phyloP scores from a whole-genome alignment of 2,888 invertebrate genomes.

The Drosophila nr. perissopoda region DNA sequence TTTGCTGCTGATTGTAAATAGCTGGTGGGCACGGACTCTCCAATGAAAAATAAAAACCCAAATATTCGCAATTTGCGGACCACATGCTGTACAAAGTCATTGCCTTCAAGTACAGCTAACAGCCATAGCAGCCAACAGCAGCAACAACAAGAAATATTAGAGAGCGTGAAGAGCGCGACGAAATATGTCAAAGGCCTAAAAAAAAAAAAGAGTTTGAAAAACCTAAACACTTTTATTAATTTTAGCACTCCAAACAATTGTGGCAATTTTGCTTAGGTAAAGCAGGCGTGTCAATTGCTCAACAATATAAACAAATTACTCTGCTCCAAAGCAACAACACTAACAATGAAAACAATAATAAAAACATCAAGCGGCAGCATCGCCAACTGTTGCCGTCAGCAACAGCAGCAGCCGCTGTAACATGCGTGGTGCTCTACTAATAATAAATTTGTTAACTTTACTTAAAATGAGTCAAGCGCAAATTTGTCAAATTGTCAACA shows the following conservation, averaged over 20 bases:
- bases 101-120: conserved; percentile 50
- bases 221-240: conserved; percentile 68
- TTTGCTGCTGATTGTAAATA: conserved; percentile 31
- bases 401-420: conserved; percentile 26
- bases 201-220: conserved; percentile 43
- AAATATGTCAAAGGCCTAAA: conserved; percentile 57
- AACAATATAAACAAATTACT: conserved; percentile 78
- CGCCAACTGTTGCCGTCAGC: conserved; percentile 34
- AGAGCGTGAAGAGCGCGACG: conserved; percentile 57
- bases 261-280: conserved; percentile 66
- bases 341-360: conserved; percentile 14
- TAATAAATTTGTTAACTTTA: conserved; percentile 63
- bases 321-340: conserved; percentile 22
- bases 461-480: conserved; percentile 47
- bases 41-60: conserved; percentile 1
- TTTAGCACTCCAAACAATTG: conserved; percentile 78
- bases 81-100: conserved; percentile 46
- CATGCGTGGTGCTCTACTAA: conserved; percentile 42
- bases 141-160: conserved; percentile 9
- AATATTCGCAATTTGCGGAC: conserved; percentile 34
- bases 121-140: conserved; percentile 17
- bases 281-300: conserved; percentile 77
- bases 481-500: conserved; percentile 52
- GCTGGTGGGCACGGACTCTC: conserved; percentile 17
- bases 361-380: conserved; percentile 32